A percentile compares a stretch with the other conserved stretches of the same genome.
Conservation (phyloP, 2,113 vertebrate genomes). For the Forbesichthys papilliferus region DNA sequence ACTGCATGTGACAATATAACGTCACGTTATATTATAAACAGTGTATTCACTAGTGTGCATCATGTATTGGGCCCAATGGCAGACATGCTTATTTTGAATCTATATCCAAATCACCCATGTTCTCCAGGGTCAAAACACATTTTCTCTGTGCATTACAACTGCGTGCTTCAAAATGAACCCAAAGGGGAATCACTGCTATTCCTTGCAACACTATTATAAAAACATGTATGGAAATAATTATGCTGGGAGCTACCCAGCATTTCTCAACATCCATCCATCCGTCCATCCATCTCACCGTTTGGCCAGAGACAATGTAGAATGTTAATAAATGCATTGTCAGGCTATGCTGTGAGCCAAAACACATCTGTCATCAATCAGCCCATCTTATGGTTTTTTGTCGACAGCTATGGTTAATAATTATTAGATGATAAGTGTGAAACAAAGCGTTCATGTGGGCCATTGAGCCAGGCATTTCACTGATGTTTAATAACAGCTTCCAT, state of each 20-base stretch:
- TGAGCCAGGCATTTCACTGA: too few species aligned
- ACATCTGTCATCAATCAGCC: not conserved
- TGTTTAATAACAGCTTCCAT: too few species aligned
- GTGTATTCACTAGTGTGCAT: slow-evolving; percentile 33
- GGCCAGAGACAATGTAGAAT: too few species aligned
- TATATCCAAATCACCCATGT: slow-evolving; percentile 47
- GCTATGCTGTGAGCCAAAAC: not conserved
- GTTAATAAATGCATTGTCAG: not conserved
- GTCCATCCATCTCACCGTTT: too few species aligned
- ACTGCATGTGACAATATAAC: slow-evolving; percentile 10
- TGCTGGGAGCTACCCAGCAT: too few species aligned
- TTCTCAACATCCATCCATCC: too few species aligned
- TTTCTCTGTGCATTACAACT: slow-evolving; percentile 50
- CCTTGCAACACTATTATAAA: too few species aligned
- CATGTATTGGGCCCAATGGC: slow-evolving; percentile 41
- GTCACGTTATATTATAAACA: slow-evolving; percentile 8
- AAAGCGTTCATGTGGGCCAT: not conserved
- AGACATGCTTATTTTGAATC: slow-evolving; percentile 45
- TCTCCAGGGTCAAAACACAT: slow-evolving; percentile 54
- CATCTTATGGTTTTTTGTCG: too few species aligned
- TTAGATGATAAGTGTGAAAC: not conserved
- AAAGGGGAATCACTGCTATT: too few species aligned
- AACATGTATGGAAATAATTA: too few species aligned
- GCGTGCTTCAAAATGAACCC: slow-evolving; percentile 1
- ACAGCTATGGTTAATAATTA: not conserved